These are phyloP conservation scores for Archocentrus centrarchus DNA, from an alignment of 2,113 vertebrate species.

Conservation along the genomic window DNA sequence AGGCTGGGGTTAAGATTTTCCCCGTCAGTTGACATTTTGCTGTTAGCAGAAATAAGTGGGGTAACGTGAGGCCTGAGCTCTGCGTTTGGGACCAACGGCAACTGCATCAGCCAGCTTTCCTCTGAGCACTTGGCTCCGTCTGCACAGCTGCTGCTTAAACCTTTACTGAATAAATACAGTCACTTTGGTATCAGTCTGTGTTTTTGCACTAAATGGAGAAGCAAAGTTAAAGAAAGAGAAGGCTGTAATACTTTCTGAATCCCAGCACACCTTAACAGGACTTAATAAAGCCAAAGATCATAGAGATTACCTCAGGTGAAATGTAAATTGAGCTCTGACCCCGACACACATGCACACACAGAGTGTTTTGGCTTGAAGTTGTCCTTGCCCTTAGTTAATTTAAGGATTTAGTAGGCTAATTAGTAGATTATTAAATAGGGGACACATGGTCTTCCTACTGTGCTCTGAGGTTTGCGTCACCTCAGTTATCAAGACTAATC, in stretches of 20 bases:
- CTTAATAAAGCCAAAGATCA: slow-evolving; percentile 30
- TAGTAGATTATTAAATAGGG: slow-evolving; percentile 40
- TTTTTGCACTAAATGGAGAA: background rate
- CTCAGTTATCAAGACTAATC: slow-evolving; percentile 17
- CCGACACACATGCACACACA: background rate
- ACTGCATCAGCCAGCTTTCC: slow-evolving; percentile 26
- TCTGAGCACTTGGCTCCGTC: slow-evolving; percentile 26
- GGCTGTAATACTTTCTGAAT: slow-evolving; percentile 44
- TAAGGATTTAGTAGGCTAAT: slow-evolving; percentile 50
- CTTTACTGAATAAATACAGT: background rate
- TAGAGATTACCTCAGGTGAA: slow-evolving; percentile 46
- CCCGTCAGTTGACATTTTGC: slow-evolving; percentile 8
- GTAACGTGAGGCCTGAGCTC: background rate
- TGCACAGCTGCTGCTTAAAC: slow-evolving; percentile 41
- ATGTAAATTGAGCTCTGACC: slow-evolving; percentile 24
- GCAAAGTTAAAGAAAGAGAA: slow-evolving; percentile 19
- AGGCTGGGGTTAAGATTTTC: background rate
- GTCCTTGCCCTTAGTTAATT: slow-evolving; percentile 26
- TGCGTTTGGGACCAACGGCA: slow-evolving; percentile 2
- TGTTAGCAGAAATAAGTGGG: background rate
- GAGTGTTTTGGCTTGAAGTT: slow-evolving; percentile 5
- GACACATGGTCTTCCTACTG: slow-evolving; percentile 42
- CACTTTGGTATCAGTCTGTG: slow-evolving; percentile 24
- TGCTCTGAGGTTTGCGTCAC: slow-evolving; percentile 30
- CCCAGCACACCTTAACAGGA: slow-evolving; percentile 47